Conservation (phyloP, 2,888 invertebrate genomes). For the Imbricaverruca yamaguchii region DNA sequence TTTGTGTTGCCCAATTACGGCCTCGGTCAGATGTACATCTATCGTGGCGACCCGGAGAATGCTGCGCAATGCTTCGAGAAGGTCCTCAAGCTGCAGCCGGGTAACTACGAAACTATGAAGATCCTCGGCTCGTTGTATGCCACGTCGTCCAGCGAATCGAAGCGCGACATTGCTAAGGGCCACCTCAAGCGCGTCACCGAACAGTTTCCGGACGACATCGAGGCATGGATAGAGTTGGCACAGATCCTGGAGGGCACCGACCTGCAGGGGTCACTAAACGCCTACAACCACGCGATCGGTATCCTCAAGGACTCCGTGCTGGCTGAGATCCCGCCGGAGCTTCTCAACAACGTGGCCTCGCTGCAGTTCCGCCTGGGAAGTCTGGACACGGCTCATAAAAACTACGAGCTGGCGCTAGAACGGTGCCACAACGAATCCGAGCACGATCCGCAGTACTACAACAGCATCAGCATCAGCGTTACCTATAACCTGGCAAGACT, state of each 20-base stretch:
- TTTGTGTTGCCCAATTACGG: constrained; percentile 98
- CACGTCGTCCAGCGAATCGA: constrained; percentile 75
- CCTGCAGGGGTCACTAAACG: constrained; percentile 68
- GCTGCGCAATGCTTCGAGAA: constrained; percentile 98
- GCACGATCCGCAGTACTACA: constrained; percentile 91
- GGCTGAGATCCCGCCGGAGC: constrained; percentile 93
- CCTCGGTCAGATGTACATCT: constrained; percentile 98
- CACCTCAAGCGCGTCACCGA: constrained; percentile 86
- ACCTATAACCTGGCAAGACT: constrained; percentile 92
- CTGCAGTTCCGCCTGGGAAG: constrained; percentile 80
- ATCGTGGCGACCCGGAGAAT: constrained; percentile 49
- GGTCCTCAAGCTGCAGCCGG: constrained; percentile 92
- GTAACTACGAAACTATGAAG: constrained; percentile 99
- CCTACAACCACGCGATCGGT: constrained; percentile 87
- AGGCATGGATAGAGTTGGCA: constrained; percentile 98
- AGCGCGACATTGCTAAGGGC: constrained; percentile 85
- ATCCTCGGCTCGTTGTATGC: constrained; percentile 96
- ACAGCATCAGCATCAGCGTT: constrained; percentile 90
- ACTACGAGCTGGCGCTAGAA: constrained; percentile 76
- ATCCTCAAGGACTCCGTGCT: constrained; percentile 87
- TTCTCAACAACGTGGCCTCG: constrained; percentile 94
- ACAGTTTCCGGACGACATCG: constrained; percentile 95
- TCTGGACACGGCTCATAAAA: constrained; percentile 71
- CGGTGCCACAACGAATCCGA: constrained; percentile 72
- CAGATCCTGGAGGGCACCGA: constrained; percentile 96